These are phyloP conservation scores for Cloeon dipterum DNA, from an alignment of 2,888 invertebrate genomes.

Conservation along the genomic window DNA sequence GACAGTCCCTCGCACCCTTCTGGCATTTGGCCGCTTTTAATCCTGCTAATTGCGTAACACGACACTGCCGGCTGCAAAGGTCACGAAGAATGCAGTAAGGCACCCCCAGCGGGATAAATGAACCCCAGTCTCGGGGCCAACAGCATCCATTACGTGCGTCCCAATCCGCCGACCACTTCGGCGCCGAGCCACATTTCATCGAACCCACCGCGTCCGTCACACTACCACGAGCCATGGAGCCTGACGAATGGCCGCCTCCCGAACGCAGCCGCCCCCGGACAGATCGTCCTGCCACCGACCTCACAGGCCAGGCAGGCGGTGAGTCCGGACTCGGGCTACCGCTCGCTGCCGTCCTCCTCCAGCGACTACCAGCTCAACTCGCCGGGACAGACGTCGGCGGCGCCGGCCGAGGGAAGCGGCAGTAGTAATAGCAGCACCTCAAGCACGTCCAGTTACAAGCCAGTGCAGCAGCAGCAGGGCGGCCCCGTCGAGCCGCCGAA, in stretches of 20 bases:
- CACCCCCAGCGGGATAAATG: too few species aligned
- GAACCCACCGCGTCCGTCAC: not conserved
- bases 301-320: constrained; percentile 11
- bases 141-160: constrained; percentile 1
- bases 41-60: too few species aligned
- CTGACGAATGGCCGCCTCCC: constrained; percentile 2
- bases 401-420: constrained; percentile 9
- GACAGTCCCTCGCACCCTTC: too few species aligned
- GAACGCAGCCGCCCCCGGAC: constrained; percentile 5
- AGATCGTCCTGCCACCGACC: not conserved
- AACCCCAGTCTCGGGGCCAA: not conserved
- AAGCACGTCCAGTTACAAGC: not conserved
- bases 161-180: not conserved
- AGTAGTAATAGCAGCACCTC: constrained; percentile 19
- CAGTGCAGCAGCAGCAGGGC: too few species aligned
- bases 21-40: too few species aligned
- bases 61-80: too few species aligned
- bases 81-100: too few species aligned
- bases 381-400: constrained; percentile 15
- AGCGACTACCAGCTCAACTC: constrained; percentile 36
- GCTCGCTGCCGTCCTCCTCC: constrained; percentile 30
- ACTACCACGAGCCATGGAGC: not conserved
- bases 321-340: constrained; percentile 25
- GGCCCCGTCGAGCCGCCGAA: too few species aligned
- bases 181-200: not conserved